Evolutionary conservation across 2,113 vertebrate genomes (phyloP), one percentile per base, ranked within the genome.

Genomic region (Bubalus kerabau): DNA sequence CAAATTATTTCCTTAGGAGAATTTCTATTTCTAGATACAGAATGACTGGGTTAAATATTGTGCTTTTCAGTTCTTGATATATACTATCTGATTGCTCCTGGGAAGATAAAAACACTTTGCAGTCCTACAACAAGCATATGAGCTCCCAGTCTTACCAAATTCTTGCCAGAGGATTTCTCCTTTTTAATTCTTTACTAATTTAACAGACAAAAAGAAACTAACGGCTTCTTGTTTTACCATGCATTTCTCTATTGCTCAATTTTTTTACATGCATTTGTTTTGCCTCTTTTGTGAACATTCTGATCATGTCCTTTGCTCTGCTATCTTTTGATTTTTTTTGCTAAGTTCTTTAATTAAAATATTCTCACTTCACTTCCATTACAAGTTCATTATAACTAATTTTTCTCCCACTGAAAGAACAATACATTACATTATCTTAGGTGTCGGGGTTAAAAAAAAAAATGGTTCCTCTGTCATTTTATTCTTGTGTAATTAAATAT

Each of bases 261-360:
- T 82, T 97, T 97, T 87, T 62, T 76, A 83, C 2, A 21, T 46
- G 54, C 40, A 87, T 46, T 94, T 71, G 59, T 50, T 90, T 87
- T 60, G 26, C 17, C 56, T 96, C n/a, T 91, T 91, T 56, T 91
- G 32, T 67, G 48, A 96, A 83, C 74, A 64, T 59, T 94, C 76
- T 88, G 6, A 92, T 90, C 57, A 62, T 15, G 12, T 23, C 60
- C 36, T 94, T 91, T 95, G 40, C 59, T 17, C 92, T 83, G 92
- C 82, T 67, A 92, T 40, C 57, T 87, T 82, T 83, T 82, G 11
- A 43, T 32, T n/a, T 80, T 76, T 76, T 84, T 62, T 40, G 28
- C 87, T 91, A 80, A 87, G 28, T 54, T 96, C 82, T 95, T 56
- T 93, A 91, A 94, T 94, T 97, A 93, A 97, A 94, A 80, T 56